Conservation (phyloP, 2,888 invertebrate species). For the Drosophila mettleri region DNA sequence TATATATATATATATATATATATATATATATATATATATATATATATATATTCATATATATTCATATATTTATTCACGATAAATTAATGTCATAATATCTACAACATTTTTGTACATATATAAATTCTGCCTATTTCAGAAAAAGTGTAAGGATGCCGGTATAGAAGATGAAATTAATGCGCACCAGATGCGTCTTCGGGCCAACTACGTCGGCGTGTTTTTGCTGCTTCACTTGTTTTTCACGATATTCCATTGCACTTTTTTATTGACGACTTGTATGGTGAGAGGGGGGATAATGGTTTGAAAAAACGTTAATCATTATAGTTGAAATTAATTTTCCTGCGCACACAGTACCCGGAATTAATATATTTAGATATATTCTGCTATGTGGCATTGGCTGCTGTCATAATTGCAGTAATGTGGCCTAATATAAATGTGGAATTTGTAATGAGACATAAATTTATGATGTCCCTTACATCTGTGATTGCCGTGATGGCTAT, state of each 20-base stretch:
- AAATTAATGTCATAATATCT: not conserved
- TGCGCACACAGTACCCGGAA: not conserved
- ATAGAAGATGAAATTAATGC: slow-evolving; percentile 14
- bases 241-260: slow-evolving; percentile 1
- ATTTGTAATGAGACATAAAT: slow-evolving; percentile 8
- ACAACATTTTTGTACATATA: not conserved
- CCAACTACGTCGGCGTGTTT: slow-evolving; percentile 34
- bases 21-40: too few species aligned
- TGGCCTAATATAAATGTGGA: slow-evolving; percentile 34
- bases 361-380: slow-evolving; percentile 35
- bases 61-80: too few species aligned
- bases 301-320: not conserved
- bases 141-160: slow-evolving; percentile 27
- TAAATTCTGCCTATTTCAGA: slow-evolving; percentile 1
- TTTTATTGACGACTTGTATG: slow-evolving; percentile 30
- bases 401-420: slow-evolving; percentile 16
- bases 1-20: too few species aligned
- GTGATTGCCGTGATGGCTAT: slow-evolving; percentile 24
- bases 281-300: slow-evolving; percentile 32
- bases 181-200: slow-evolving; percentile 24
- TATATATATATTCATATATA: too few species aligned
- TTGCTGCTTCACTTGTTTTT: slow-evolving; percentile 29
- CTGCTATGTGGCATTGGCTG: not conserved
- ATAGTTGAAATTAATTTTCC: not conserved
- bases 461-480: slow-evolving; percentile 43